Percentiles rank a stretch among this genome's conserved stretches.
Conservation (phyloP, 2,113 vertebrate genomes). For the Cygnus atratus region DNA sequence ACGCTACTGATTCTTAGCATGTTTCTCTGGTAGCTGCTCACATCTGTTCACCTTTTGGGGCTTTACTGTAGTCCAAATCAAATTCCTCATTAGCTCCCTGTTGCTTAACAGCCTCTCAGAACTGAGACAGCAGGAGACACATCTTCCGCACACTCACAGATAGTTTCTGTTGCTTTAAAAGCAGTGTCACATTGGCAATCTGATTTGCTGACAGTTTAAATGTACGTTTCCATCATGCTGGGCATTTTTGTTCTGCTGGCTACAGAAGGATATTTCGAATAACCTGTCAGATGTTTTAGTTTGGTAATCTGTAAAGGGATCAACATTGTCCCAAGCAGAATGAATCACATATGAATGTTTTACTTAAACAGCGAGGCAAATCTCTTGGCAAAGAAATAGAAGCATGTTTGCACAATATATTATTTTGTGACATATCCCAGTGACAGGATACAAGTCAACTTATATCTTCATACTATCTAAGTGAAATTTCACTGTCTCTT, state of each 20-base stretch:
- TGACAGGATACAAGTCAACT: not conserved
- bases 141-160: not conserved
- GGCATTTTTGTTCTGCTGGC: not conserved
- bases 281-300: not conserved
- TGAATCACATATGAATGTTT: not conserved
- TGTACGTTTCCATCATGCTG: conserved; percentile 9
- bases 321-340: not conserved
- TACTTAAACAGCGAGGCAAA: not conserved
- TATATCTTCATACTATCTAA: not conserved
- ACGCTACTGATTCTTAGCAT: accelerated
- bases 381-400: not conserved
- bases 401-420: not conserved
- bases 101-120: not conserved
- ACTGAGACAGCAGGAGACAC: not conserved
- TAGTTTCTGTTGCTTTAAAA: not conserved
- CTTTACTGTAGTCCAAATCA: not conserved
- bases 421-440: not conserved
- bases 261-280: not conserved
- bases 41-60: not conserved
- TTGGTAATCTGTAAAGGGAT: not conserved
- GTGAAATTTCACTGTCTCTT: not conserved
- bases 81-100: not conserved
- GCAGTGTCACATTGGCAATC: not conserved
- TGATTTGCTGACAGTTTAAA: conserved; percentile 24
- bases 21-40: not conserved